Evolutionary conservation across 2,113 vertebrate species (phyloP), one percentile per base, ranked within the genome.

Genomic region (Paramormyrops kingsleyae): DNA sequence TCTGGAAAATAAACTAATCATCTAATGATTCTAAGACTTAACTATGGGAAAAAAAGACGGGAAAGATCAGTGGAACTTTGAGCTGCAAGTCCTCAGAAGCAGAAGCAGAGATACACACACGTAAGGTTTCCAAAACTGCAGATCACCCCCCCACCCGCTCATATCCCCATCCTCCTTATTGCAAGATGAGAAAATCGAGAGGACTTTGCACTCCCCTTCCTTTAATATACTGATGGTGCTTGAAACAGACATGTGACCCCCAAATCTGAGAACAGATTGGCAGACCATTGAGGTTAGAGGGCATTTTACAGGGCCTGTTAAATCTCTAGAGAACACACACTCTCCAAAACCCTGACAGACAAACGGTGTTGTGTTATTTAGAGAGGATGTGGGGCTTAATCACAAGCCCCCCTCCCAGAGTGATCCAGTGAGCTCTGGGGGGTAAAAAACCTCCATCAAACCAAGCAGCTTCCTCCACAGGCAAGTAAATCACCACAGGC

Each of bases 371-470:
- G 50, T 49, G 50, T 89, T 46, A 83, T 83, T 89, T 83, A 89
- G 35, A 15, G 50, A 84, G 42, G 77, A 89, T 59, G 52, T 84
- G 70, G 74, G 35, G 21, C 24, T 89, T 83, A 83, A 89, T 89
- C 31, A 83, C 7, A n/a, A 31, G 19, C 21, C 77, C 35, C 52
- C 52, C 17, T 47, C 50, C 39, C 35, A 56, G 39, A 19, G 49
- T 56, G 49, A 83, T 89, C 47, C 47, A 89, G 52, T 83, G 39
- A 89, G 50, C 88, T 83, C 15, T 10, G 21, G 17, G 56, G 49
- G 35, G 50, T 31, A 56, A 83, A 83, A 83, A 5, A 42, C 88
- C 88, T n/a, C 88, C 74, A 7, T 80, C 59, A 35, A 53, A 39
- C 70, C 31, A 50, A 77, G 47, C 49, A 39, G 49, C 77, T 35